Base-by-base conservation (phyloP, 1,140 invertebrate species). In the Lordiphosa collinella region DNA sequence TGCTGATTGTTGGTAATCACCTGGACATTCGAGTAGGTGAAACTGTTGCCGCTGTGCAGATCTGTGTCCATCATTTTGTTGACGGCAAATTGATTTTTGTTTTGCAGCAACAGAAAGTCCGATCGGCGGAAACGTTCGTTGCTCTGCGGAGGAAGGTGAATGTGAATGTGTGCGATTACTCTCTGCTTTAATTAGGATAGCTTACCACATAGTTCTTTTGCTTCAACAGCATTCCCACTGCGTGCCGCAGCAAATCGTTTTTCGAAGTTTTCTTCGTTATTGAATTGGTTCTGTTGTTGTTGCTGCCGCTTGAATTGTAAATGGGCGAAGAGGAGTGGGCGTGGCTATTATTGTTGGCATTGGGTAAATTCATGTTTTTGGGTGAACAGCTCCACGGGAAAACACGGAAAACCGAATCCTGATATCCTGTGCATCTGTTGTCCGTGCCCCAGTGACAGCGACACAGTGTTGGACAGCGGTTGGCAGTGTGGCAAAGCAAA, bases 1-100 rank as follows among this genome's bases (percentile, higher is more conserved):
- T 89, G 88, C 9, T 91, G 90, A 72, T 92, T 91, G 66, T 92
- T 92, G 52, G 91, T 92, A 3, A 92, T 91, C 46, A 90, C 91
- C 12, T 86, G 84, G 0, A 88, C 86, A 50, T 89, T 89, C 1
- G 88, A 89, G 48, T 73, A 89, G 4, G 74, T 76, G 47, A 89
- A 89, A 6, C 76, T 86, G 41, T 89, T 89, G 9, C 72, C 71
- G 13, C 70, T 67, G 51, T 88, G 75, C 16, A 89, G 49, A 59
- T 89, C 89, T 3, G 64, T 59, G 29, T 89, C 87, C 18, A 89
- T 37, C 79, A 89, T 89, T 67, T 84, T 80, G 55, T 82, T 68
- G 0, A 89, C 69, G 0, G 84, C 71, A 52, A 89, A 88, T 35
- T 89, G 76, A 58, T 79, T 73, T 50, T 76, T 85, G 13, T 87